Percentiles rank a stretch among this genome's conserved stretches.
Conservation (phyloP, 53 echinoderm and acorn worm species). For the Zoroaster sp. region DNA sequence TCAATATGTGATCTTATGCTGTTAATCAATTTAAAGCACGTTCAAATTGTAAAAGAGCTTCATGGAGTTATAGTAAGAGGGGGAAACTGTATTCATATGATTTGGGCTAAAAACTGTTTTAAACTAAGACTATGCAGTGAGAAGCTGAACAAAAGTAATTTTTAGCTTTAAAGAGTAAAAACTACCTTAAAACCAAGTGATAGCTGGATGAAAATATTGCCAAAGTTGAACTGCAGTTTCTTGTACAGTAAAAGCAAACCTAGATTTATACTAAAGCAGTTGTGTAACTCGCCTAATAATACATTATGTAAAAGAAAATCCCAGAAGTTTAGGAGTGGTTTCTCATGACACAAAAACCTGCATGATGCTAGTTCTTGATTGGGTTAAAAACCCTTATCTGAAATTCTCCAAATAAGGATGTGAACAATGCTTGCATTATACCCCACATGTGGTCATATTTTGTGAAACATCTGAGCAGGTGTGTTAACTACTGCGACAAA, state of each 20-base stretch:
- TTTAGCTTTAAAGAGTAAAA: no score
- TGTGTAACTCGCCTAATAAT: not conserved
- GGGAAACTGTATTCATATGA: no score
- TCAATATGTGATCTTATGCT: not conserved
- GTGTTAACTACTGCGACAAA: not conserved
- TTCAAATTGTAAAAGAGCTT: not conserved
- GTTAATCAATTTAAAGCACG: not conserved
- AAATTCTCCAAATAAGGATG: not conserved
- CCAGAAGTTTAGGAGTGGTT: not conserved
- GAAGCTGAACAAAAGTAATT: no score
- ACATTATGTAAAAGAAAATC: not conserved
- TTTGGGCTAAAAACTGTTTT: no score
- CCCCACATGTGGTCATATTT: conserved; percentile 12
- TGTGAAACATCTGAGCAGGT: conserved; percentile 23
- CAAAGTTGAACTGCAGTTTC: no score
- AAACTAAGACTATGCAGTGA: no score
- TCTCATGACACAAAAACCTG: not conserved
- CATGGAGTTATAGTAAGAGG: no score
- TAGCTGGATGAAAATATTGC: no score
- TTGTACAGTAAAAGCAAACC: not conserved
- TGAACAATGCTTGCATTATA: conserved; percentile 34
- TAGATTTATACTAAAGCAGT: not conserved
- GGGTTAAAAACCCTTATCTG: not conserved
- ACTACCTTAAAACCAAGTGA: no score
- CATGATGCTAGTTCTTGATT: not conserved